Percentiles rank a stretch among this genome's conserved stretches.
Conservation (phyloP, 2,888 invertebrate species). For the Unio delphinus region DNA sequence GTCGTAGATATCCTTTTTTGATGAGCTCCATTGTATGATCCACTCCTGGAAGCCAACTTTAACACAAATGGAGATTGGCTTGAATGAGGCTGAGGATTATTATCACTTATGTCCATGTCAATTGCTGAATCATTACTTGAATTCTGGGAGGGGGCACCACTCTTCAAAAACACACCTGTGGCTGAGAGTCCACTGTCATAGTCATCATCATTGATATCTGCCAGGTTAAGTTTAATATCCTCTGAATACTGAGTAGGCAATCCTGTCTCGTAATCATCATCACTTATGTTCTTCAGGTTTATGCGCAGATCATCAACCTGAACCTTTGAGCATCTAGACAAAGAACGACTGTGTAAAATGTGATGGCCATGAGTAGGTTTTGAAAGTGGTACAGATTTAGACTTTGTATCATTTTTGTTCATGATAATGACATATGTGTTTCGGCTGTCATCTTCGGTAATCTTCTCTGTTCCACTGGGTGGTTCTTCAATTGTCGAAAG, state of each 20-base stretch:
- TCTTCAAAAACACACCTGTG: conserved; percentile 28
- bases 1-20: conserved; percentile 30
- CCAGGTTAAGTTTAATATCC: conserved; percentile 45
- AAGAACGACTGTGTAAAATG: not conserved
- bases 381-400: conserved; percentile 10
- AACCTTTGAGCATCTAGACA: not conserved
- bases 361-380: conserved; percentile 4
- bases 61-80: not conserved
- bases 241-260: conserved; percentile 21
- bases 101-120: conserved; percentile 14
- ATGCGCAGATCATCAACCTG: conserved; percentile 37
- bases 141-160: conserved; percentile 2
- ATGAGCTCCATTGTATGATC: conserved; percentile 4
- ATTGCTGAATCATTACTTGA: conserved; percentile 28
- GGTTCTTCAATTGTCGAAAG: not conserved
- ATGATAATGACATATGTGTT: conserved; percentile 46
- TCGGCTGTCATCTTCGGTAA: conserved; percentile 33
- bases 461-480: conserved; percentile 16
- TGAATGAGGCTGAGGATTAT: not conserved
- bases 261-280: conserved; percentile 42
- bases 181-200: conserved; percentile 34
- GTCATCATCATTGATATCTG: conserved; percentile 45
- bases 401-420: conserved; percentile 34
- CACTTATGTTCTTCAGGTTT: conserved; percentile 44
- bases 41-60: not conserved